These are phyloP conservation scores for Zaprionus tsacasi DNA, from an alignment of 1,140 invertebrate species.

Conservation along the genomic window DNA sequence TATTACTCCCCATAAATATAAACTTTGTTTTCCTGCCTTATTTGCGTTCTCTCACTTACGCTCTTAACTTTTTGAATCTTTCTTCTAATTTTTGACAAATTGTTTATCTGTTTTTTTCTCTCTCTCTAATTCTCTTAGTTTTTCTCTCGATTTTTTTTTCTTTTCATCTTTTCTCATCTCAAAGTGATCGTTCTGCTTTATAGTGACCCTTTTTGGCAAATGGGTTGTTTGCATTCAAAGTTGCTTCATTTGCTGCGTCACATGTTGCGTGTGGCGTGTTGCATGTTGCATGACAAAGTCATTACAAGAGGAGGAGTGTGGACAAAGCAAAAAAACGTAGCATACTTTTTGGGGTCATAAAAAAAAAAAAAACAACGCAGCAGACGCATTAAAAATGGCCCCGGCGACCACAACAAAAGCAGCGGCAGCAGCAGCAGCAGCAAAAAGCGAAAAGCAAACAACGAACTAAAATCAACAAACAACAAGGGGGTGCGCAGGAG, in stretches of 20 bases:
- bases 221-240: slow-evolving; percentile 7
- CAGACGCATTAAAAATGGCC: slow-evolving; percentile 47
- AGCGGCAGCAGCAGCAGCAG: neutral
- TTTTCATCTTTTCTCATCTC: neutral
- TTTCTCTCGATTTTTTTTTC: neutral
- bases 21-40: too few species aligned
- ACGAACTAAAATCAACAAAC: slow-evolving; percentile 54
- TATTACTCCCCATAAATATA: too few species aligned
- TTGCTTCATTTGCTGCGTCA: slow-evolving; percentile 28
- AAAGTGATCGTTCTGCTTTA: neutral
- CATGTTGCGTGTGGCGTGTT: slow-evolving; percentile 11
- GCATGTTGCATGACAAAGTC: slow-evolving; percentile 41
- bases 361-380: slow-evolving; percentile 40
- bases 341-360: slow-evolving; percentile 32
- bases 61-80: too few species aligned
- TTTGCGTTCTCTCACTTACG: neutral
- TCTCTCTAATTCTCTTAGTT: neutral
- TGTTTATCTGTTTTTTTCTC: neutral
- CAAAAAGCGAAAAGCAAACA: slow-evolving; percentile 41
- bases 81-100: neutral
- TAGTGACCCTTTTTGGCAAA: neutral
- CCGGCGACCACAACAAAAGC: slow-evolving; percentile 16
- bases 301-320: slow-evolving; percentile 15
- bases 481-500: neutral
- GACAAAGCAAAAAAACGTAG: slow-evolving; percentile 19